These are phyloP conservation scores for Odontamblyopus lacepedii DNA, from an alignment of 2,797 vertebrate species.

Conservation along the genomic window DNA sequence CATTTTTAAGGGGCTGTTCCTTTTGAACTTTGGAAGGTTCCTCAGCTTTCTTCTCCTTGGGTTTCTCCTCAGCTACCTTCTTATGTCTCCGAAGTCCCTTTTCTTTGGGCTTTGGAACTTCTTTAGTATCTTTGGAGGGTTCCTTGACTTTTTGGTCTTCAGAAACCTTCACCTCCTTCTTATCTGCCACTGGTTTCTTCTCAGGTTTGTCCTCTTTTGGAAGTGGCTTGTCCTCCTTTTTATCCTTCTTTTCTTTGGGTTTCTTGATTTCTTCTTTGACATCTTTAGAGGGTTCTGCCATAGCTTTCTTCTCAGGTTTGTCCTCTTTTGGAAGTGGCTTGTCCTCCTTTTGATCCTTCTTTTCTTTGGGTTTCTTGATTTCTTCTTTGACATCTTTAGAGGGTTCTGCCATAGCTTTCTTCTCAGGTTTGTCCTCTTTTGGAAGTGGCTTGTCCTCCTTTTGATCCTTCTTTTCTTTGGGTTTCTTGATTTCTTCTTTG, in stretches of 20 bases:
- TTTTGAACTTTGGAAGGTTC: neutral
- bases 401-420: conserved; percentile 51
- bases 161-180: conserved; percentile 60
- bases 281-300: too few relatives aligned
- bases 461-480: too few relatives aligned
- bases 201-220: neutral
- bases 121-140: conserved; percentile 6
- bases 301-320: too few relatives aligned
- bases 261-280: neutral
- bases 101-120: conserved; percentile 5
- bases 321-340: too few relatives aligned
- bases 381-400: too few relatives aligned
- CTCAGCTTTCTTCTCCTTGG: conserved; percentile 3
- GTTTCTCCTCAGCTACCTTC: neutral
- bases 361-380: too few relatives aligned
- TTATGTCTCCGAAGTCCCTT: neutral
- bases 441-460: too few relatives aligned
- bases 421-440: too few relatives aligned
- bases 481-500: too few relatives aligned
- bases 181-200: conserved; percentile 52
- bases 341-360: too few relatives aligned
- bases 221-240: conserved; percentile 3
- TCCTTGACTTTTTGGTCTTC: conserved; percentile 60
- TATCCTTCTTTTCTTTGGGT: conserved; percentile 5
- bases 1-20: neutral